phyloP scores from a whole-genome alignment of 2,113 vertebrate genomes.

The Rhynchopsitta pachyrhyncha region DNA sequence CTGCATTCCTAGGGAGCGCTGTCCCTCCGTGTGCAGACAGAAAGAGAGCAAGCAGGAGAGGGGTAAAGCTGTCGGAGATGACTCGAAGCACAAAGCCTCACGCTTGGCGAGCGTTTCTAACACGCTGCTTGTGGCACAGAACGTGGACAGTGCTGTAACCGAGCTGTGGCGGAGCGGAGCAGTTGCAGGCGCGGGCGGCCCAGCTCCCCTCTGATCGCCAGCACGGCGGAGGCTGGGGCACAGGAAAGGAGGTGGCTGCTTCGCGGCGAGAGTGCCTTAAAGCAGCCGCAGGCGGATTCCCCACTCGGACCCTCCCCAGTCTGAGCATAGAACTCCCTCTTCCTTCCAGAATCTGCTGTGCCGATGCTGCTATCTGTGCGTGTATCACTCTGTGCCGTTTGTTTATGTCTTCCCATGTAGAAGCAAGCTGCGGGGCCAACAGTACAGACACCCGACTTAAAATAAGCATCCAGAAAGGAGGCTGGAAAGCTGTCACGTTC shows the following conservation, averaged over 20 bases:
- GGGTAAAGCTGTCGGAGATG: background rate
- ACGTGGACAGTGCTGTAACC: accelerated
- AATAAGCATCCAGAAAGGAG: background rate
- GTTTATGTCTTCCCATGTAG: background rate
- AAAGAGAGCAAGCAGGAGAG: accelerated
- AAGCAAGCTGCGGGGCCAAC: background rate
- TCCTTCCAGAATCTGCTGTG: background rate
- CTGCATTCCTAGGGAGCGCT: accelerated
- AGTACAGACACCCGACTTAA: background rate
- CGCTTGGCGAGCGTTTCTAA: accelerated
- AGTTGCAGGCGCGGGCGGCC: accelerated
- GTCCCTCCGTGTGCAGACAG: background rate
- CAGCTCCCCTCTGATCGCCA: background rate
- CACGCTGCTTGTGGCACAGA: accelerated
- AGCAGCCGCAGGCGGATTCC: background rate
- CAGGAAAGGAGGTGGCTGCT: background rate
- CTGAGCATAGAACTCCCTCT: background rate
- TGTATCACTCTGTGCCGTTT: background rate
- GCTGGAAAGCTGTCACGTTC: background rate
- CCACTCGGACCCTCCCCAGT: accelerated
- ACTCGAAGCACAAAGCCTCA: too few relatives aligned
- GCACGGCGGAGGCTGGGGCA: accelerated
- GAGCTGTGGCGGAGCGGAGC: background rate
- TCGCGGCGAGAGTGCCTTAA: accelerated
- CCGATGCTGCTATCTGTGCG: accelerated